Conservation (phyloP, 2,113 vertebrate species). For the Gallinago paraguaiae region DNA sequence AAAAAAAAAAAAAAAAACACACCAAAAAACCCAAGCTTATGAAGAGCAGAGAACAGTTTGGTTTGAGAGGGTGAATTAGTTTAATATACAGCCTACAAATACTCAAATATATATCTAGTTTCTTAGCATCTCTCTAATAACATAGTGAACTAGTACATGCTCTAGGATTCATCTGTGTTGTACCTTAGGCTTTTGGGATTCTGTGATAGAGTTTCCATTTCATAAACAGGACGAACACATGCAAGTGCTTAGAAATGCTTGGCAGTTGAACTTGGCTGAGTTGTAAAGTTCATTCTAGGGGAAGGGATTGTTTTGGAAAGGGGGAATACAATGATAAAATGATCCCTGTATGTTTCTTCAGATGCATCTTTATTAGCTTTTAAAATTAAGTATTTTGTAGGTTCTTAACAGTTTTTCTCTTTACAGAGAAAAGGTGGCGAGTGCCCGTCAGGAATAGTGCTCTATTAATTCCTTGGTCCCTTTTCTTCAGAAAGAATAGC, state of each 20-base stretch:
- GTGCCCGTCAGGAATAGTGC: background rate
- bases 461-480: background rate
- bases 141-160: background rate
- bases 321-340: conserved; percentile 6
- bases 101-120: background rate
- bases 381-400: background rate
- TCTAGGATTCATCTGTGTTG: conserved; percentile 12
- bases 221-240: conserved; percentile 17
- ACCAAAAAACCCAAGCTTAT: background rate
- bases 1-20: background rate
- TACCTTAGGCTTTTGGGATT: conserved; percentile 24
- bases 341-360: background rate
- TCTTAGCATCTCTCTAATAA: background rate
- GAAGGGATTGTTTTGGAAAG: conserved; percentile 49
- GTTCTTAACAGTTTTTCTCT: background rate
- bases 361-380: background rate
- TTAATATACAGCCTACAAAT: background rate
- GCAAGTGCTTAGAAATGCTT: conserved; percentile 57
- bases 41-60: background rate
- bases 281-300: conserved; percentile 48
- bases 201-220: conserved; percentile 19
- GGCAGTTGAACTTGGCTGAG: conserved; percentile 58
- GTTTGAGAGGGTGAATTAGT: background rate
- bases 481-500: background rate
- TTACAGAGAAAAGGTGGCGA: background rate